Conservation (phyloP, 2,888 invertebrate genomes). For the Neelides folsomi region DNA sequence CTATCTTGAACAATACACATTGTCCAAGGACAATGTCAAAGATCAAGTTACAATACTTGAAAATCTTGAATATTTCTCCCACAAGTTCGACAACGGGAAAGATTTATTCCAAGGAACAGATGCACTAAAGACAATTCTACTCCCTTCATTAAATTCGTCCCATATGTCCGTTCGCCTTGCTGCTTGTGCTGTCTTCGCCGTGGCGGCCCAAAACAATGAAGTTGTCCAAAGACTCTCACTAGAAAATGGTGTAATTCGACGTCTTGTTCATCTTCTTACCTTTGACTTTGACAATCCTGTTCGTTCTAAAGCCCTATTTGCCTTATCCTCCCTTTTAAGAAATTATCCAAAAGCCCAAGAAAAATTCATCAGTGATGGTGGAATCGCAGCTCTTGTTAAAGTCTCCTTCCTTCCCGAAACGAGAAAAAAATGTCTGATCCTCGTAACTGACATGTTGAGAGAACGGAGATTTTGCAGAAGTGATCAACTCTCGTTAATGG, state of each 20-base stretch:
- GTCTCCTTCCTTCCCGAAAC: conserved; percentile 24
- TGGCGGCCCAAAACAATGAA: conserved; percentile 28
- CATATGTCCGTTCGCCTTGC: conserved; percentile 19
- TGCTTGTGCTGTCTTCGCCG: conserved; percentile 26
- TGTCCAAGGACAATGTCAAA: conserved; percentile 12
- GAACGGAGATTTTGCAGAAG: conserved; percentile 20
- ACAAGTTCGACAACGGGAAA: conserved; percentile 30
- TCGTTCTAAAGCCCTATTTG: conserved; percentile 24
- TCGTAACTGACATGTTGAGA: conserved; percentile 23
- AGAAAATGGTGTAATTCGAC: conserved; percentile 21
- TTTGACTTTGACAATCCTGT: conserved; percentile 20
- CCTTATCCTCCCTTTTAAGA: conserved; percentile 23
- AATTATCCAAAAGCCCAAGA: conserved; percentile 25
- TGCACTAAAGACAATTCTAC: conserved; percentile 23
- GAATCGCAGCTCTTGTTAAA: conserved; percentile 23
- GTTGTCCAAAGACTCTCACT: conserved; percentile 21
- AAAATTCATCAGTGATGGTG: conserved; percentile 27
- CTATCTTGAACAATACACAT: conserved; percentile 21
- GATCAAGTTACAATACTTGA: conserved; percentile 26
- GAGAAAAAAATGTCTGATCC: conserved; percentile 17
- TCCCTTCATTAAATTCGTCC: conserved; percentile 27
- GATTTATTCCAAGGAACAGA: conserved; percentile 23
- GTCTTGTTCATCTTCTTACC: conserved; percentile 20
- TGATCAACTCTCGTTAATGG: conserved; percentile 4
- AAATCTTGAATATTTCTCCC: conserved; percentile 28